Conservation (phyloP, 2,797 vertebrate genomes). For the Melanotaenia trifasciata region DNA sequence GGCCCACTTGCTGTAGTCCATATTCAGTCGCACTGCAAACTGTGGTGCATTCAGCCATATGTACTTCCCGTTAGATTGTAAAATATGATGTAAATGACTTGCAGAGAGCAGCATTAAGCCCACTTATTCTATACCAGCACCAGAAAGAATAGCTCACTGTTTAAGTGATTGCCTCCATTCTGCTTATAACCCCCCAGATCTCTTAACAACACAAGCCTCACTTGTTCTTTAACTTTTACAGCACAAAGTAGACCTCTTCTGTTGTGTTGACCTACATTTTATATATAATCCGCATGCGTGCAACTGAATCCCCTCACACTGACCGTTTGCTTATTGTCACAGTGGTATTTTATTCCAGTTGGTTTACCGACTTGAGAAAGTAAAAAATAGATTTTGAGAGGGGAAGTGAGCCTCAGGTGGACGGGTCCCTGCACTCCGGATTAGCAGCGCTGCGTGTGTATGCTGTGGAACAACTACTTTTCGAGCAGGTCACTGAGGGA, state of each 20-base stretch:
- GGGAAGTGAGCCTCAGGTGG: conserved; percentile 47
- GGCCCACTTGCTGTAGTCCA: conserved; percentile 39
- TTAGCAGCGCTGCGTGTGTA: conserved; percentile 23
- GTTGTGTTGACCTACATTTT: conserved; percentile 35
- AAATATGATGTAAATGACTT: conserved; percentile 52
- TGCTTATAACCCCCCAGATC: conserved; percentile 64
- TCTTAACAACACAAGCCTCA: conserved; percentile 34
- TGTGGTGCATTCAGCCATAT: conserved; percentile 60
- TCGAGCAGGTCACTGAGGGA: conserved; percentile 55
- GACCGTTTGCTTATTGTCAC: conserved; percentile 39
- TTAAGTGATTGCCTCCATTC: conserved; percentile 67
- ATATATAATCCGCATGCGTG: conserved; percentile 20
- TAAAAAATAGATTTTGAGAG: conserved; percentile 26
- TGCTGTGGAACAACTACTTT: conserved; percentile 52
- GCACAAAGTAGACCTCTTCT: conserved; percentile 41
- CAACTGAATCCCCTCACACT: conserved; percentile 9
- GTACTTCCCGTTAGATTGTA: conserved; percentile 47
- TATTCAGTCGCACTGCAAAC: conserved; percentile 48
- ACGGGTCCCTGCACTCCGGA: conserved; percentile 48
- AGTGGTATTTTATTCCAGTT: conserved; percentile 48
- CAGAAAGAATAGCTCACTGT: conserved; percentile 44
- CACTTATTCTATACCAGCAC: conserved; percentile 56
- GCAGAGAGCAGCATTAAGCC: conserved; percentile 44
- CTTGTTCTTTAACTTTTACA: conserved; percentile 39
- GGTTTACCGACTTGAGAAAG: conserved; percentile 33